These are phyloP conservation scores for Nicator chloris DNA, from an alignment of 2,113 vertebrate species.

Conservation along the genomic window DNA sequence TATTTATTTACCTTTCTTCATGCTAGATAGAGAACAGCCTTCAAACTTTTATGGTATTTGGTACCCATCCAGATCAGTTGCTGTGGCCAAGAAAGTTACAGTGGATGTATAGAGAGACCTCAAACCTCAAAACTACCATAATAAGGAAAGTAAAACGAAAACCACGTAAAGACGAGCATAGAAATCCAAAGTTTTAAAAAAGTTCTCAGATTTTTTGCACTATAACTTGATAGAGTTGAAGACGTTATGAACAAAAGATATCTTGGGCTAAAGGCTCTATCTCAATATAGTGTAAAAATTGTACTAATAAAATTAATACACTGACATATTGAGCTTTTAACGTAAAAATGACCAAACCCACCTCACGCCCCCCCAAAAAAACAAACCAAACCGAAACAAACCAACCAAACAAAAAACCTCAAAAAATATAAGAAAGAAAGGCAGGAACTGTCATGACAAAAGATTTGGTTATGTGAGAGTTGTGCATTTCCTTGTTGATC, in stretches of 20 bases:
- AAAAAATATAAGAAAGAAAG: neutral
- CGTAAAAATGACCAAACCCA: neutral
- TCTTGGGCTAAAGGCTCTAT: neutral
- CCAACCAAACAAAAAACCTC: neutral
- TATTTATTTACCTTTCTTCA: neutral
- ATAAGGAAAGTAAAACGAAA: neutral
- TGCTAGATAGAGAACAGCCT: neutral
- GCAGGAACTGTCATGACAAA: neutral
- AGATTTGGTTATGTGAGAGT: neutral
- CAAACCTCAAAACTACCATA: neutral
- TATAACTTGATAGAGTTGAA: neutral
- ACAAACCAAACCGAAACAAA: neutral
- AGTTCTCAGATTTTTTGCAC: neutral
- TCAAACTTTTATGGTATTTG: neutral
- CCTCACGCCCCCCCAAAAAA: neutral
- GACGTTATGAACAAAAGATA: neutral
- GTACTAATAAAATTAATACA: neutral
- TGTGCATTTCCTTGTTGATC: neutral
- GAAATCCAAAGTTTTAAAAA: neutral
- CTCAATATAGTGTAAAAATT: neutral
- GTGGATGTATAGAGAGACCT: neutral
- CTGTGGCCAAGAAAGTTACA: neutral
- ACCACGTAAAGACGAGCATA: neutral
- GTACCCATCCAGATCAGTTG: neutral
- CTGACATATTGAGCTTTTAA: fast-evolving